Conservation (phyloP, 1,140 invertebrate genomes). For the Nephila pilipes region DNA sequence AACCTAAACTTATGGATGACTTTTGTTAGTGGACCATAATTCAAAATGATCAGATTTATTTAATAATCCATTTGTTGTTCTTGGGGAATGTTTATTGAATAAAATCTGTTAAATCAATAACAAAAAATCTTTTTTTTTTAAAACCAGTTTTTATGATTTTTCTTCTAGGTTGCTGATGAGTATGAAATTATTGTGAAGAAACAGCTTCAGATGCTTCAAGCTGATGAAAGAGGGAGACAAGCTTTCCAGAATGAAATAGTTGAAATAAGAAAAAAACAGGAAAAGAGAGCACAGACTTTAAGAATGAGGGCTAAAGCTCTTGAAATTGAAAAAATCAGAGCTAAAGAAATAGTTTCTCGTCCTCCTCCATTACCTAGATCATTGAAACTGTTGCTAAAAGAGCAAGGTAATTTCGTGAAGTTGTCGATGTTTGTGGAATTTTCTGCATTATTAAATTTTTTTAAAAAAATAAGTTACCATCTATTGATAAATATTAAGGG, state of each 20-base stretch:
- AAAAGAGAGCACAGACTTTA: neutral
- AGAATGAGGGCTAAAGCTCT: constrained; percentile 9
- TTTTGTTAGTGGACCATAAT: too few species aligned
- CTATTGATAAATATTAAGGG: too few species aligned
- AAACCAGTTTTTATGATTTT: neutral
- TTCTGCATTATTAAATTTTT: too few species aligned
- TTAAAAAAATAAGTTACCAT: too few species aligned
- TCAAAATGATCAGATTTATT: too few species aligned
- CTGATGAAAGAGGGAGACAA: constrained; percentile 59
- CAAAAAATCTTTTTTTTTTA: neutral
- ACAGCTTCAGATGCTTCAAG: constrained; percentile 53
- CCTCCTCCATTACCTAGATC: constrained; percentile 52
- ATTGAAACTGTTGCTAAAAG: constrained; percentile 24
- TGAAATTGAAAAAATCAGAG: constrained; percentile 45
- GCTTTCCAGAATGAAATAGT: constrained; percentile 48
- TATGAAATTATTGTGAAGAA: constrained; percentile 60
- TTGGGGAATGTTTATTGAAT: too few species aligned
- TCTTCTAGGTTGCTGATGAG: constrained; percentile 9
- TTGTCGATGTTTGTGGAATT: too few species aligned
- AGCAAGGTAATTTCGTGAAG: constrained; percentile 19
- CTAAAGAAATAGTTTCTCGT: constrained; percentile 34
- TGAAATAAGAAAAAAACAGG: constrained; percentile 33
- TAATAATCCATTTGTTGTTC: too few species aligned
- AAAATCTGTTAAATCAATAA: too few species aligned
- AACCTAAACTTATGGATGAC: too few species aligned